These are phyloP conservation scores for Neelides folsomi DNA, from an alignment of 2,888 invertebrate genomes.

Conservation along the genomic window DNA sequence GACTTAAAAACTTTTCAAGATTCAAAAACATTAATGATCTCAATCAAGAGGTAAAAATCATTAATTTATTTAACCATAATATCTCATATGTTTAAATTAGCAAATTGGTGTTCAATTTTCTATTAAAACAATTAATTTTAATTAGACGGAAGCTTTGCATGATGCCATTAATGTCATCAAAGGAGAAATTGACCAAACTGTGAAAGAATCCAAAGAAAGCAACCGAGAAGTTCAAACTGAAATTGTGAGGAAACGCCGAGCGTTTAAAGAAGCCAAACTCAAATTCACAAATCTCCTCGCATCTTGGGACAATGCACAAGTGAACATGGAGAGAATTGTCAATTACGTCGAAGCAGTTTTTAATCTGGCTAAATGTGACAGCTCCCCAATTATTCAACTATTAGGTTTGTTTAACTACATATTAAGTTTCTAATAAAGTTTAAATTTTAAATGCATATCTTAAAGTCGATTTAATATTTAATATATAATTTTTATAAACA, in stretches of 20 bases:
- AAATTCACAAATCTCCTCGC: no score
- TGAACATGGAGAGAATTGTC: conserved; percentile 39
- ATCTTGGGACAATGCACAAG: conserved; percentile 36
- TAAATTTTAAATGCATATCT: no score
- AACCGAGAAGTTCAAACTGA: conserved; percentile 7
- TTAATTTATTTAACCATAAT: neutral
- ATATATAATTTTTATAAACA: no score
- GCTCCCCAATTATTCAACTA: conserved; percentile 55
- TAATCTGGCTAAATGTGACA: conserved; percentile 56
- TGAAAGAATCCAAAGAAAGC: conserved; percentile 21
- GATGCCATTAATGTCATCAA: conserved; percentile 4
- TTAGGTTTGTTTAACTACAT: conserved; percentile 39
- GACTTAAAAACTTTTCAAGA: conserved; percentile 80
- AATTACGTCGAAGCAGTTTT: conserved; percentile 43
- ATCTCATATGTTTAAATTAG: no score
- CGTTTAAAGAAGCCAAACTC: no score
- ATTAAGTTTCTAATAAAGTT: no score
- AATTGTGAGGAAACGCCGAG: no score
- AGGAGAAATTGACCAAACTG: conserved; percentile 5
- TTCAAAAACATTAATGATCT: conserved; percentile 83
- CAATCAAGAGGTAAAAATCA: conserved; percentile 50
- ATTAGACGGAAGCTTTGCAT: conserved; percentile 6
- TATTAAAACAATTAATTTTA: neutral
- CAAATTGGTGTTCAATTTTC: conserved; percentile 3
- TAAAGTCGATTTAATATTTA: no score